Conservation (phyloP, 2,113 vertebrate genomes). For the Empidonax alnorum region DNA sequence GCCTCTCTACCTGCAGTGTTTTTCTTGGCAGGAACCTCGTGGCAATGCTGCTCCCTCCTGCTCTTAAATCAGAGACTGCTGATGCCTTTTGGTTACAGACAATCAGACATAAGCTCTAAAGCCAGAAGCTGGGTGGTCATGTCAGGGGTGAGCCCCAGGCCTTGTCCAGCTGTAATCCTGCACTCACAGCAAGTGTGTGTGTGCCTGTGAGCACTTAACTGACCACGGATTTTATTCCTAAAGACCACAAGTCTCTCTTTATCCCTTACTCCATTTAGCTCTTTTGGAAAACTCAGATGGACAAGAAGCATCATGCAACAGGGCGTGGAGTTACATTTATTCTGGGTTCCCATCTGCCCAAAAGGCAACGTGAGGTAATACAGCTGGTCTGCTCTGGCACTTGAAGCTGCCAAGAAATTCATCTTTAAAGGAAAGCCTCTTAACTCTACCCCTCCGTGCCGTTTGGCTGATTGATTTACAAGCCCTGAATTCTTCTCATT, state of each 20-base stretch:
- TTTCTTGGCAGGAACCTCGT: not conserved
- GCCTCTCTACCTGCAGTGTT: not conserved
- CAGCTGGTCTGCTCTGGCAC: slow-evolving; percentile 63
- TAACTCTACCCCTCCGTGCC: slow-evolving; percentile 50
- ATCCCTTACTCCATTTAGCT: not conserved
- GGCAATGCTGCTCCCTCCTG: not conserved
- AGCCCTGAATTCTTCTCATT: slow-evolving; percentile 61
- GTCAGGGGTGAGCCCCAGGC: slow-evolving; percentile 1
- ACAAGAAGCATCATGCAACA: slow-evolving; percentile 55
- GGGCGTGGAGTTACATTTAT: slow-evolving; percentile 51
- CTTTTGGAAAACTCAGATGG: slow-evolving; percentile 15
- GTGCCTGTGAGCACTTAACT: not conserved
- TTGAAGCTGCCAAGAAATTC: slow-evolving; percentile 65
- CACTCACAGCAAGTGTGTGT: not conserved
- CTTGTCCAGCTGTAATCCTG: slow-evolving; percentile 4
- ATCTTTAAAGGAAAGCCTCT: slow-evolving; percentile 65
- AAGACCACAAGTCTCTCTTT: not conserved
- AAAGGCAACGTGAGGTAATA: slow-evolving; percentile 68
- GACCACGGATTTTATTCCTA: not conserved
- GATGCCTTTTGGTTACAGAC: not conserved
- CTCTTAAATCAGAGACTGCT: not conserved
- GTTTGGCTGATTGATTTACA: slow-evolving; percentile 62
- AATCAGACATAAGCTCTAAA: not conserved
- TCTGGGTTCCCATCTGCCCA: slow-evolving; percentile 57
- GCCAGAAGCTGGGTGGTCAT: not conserved